phyloP scores from a whole-genome alignment of 2,888 invertebrate genomes.

The Electrophaes corylata region DNA sequence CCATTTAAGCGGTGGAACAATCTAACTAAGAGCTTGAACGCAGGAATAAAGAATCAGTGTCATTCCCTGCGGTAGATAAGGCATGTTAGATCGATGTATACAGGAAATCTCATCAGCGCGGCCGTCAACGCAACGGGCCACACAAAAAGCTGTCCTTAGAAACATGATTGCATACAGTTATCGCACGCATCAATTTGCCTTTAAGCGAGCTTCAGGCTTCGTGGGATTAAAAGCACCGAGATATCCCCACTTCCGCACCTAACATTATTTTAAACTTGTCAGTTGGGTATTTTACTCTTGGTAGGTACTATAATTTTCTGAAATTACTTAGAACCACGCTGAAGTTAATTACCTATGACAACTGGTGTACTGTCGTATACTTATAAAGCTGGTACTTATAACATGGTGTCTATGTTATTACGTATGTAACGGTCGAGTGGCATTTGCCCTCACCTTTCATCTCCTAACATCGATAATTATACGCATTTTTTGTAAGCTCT shows the following conservation, averaged over 20 bases:
- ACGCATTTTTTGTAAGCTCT: background rate
- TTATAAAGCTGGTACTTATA: background rate
- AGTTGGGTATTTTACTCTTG: background rate
- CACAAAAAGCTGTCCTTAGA: conserved; percentile 33
- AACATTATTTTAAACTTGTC: background rate
- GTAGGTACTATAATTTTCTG: too few relatives aligned
- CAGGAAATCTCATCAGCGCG: conserved; percentile 29
- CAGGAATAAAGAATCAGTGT: conserved; percentile 5
- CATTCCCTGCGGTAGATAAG: conserved; percentile 19
- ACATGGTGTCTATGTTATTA: conserved; percentile 4
- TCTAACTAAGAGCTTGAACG: background rate
- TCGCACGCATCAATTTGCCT: conserved; percentile 31
- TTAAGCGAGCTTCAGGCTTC: conserved; percentile 26
- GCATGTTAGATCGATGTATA: conserved; percentile 31
- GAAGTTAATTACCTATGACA: background rate
- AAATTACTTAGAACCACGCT: background rate
- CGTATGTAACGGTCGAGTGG: conserved; percentile 4
- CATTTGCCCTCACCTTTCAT: conserved; percentile 17
- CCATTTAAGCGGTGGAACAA: background rate
- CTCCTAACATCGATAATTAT: conserved; percentile 2
- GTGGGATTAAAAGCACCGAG: conserved; percentile 13
- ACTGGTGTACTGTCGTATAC: too few relatives aligned
- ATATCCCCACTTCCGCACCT: conserved; percentile 6
- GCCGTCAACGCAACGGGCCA: conserved; percentile 15
- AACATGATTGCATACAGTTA: conserved; percentile 29